phyloP scores from a whole-genome alignment of 2,113 vertebrate species.

The Rana temporaria region DNA sequence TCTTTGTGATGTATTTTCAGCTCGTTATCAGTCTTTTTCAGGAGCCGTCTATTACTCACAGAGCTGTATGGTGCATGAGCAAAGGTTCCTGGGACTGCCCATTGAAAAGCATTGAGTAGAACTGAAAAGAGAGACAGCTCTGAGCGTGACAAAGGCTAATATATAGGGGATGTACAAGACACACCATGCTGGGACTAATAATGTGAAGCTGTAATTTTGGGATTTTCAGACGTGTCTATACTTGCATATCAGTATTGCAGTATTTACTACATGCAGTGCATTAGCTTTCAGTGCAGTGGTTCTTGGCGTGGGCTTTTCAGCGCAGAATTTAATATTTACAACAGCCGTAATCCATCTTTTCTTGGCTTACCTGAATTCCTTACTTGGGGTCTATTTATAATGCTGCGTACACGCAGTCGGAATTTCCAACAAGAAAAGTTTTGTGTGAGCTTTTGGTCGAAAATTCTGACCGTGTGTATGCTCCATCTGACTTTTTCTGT shows the following conservation, averaged over 20 bases:
- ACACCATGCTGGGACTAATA: neutral
- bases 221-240: neutral
- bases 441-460: no score
- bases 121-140: constrained; percentile 15
- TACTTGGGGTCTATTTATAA: no score
- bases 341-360: no score
- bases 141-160: constrained; percentile 22
- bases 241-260: neutral
- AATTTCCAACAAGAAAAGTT: no score
- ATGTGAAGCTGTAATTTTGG: neutral
- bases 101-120: constrained; percentile 11
- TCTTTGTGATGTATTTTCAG: constrained; percentile 12
- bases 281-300: no score
- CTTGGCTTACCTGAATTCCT: no score
- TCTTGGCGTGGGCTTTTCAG: no score
- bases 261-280: neutral
- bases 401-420: no score
- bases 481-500: no score
- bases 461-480: no score
- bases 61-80: constrained; percentile 15
- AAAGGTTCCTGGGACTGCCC: constrained; percentile 38
- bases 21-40: constrained; percentile 4
- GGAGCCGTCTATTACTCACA: neutral
- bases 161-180: constrained; percentile 14
- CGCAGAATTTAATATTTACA: no score